These are phyloP conservation scores for Ornithorhynchus anatinus DNA, from an alignment of 2,113 vertebrate species.

Conservation along the genomic window DNA sequence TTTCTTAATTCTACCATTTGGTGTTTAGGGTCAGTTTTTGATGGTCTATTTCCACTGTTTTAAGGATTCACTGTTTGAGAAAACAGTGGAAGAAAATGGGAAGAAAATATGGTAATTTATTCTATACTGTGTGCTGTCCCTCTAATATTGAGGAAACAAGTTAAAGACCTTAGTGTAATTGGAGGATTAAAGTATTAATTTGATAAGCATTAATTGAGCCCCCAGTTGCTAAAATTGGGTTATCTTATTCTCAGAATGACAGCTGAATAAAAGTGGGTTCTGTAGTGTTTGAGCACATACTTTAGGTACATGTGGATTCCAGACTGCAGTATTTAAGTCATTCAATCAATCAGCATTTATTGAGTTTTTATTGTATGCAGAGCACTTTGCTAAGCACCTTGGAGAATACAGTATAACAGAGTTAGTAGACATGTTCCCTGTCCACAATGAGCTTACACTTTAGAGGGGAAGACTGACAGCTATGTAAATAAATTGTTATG, in stretches of 20 bases:
- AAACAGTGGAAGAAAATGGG: conserved; percentile 65
- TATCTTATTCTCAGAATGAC: conserved; percentile 24
- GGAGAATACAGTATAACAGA: no score
- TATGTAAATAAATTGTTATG: no score
- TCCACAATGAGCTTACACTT: no score
- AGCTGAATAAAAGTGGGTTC: conserved; percentile 9
- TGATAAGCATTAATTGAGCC: conserved; percentile 21
- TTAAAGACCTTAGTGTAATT: conserved; percentile 33
- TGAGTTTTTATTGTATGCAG: no score
- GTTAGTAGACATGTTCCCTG: no score
- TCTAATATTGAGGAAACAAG: conserved; percentile 22
- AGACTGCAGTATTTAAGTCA: no score
- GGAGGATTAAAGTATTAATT: conserved; percentile 54
- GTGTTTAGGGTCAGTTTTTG: conserved; percentile 78
- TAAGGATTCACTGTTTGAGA: conserved; percentile 72
- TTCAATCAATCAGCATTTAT: no score
- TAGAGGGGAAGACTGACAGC: no score
- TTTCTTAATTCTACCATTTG: conserved; percentile 68
- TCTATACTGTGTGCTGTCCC: conserved; percentile 59
- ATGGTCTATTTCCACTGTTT: conserved; percentile 89
- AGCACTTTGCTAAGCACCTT: no score
- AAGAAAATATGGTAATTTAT: conserved; percentile 77
- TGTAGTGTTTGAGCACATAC: not conserved
- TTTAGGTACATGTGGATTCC: not conserved
- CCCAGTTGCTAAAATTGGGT: not conserved